A percentile compares a stretch with the other conserved stretches of the same genome.
Conservation (phyloP, 2,888 invertebrate species). For the Diloba caeruleocephala region DNA sequence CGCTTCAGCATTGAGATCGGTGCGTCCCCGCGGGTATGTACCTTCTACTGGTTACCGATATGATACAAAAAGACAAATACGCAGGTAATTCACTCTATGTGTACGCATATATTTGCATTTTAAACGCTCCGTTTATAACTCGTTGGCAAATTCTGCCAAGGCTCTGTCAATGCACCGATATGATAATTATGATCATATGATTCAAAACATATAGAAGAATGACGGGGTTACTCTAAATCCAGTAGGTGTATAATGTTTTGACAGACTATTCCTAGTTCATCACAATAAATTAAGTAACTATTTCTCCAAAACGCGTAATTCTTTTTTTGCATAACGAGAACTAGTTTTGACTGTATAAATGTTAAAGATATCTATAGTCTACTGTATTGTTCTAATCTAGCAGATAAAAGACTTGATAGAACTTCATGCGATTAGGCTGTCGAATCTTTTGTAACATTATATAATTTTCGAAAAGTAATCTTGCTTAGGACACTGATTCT, state of each 20-base stretch:
- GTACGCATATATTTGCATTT: constrained; percentile 47
- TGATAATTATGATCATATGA: constrained; percentile 12
- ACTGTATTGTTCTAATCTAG: too few relatives aligned
- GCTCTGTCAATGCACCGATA: constrained; percentile 39
- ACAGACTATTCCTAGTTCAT: neutral
- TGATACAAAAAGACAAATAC: constrained; percentile 29
- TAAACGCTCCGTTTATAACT: constrained; percentile 27
- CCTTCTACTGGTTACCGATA: constrained; percentile 25
- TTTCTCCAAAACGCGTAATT: constrained; percentile 6
- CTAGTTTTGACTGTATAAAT: too few relatives aligned
- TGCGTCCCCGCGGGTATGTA: constrained; percentile 52
- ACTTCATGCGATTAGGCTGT: neutral
- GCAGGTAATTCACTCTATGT: constrained; percentile 33
- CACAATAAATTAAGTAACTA: neutral
- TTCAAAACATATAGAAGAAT: constrained; percentile 11
- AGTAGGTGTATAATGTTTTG: constrained; percentile 1
- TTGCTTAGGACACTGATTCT: too few relatives aligned
- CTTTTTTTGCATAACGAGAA: too few relatives aligned
- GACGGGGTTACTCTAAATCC: neutral
- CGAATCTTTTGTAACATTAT: neutral
- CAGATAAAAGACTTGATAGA: constrained; percentile 2
- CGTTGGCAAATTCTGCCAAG: constrained; percentile 32
- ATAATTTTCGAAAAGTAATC: too few relatives aligned
- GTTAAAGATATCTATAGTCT: too few relatives aligned
- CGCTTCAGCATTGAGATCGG: constrained; percentile 36